Evolutionary conservation across 1,140 invertebrate species (phyloP), one percentile per base, ranked within the genome.

Genomic region (Eurytemora carolleeae): DNA sequence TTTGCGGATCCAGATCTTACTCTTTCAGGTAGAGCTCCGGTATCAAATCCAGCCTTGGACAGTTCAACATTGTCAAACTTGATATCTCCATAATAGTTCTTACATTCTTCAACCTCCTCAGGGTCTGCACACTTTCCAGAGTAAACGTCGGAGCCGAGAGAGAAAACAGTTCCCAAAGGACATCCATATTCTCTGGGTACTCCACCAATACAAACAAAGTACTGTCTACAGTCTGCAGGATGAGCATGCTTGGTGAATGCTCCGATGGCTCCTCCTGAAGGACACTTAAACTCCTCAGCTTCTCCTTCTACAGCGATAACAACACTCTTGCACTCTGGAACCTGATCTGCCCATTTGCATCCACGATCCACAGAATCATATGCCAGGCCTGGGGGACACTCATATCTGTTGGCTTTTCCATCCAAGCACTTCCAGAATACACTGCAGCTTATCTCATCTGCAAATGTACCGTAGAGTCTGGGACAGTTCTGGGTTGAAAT

Each of bases 371-470:
- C 86, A 63, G 86, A 80, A 76, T 93, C 88, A 74, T 93, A 94
- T 65, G 89, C 89, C 3, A 94, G 75, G 68, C 90, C 90, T 66
- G 89, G 87, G 67, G 87, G 88, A 76, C 90, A 94, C 71, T 91
- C 86, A 71, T 93, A 94, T 66, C 85, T 81, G 67, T 85, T 89
- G 7, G 87, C 82, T 72, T 92, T 88, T 44, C 89, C 90, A 73
- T 90, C 90, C 87, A 89, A 92, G 74, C 90, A 94, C 72, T 89
- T 91, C 85, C 87, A 93, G 82, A 93, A 94, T 1, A 86, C 84
- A 71, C 89, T 85, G 72, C 89, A 92, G 72, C 91, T 88, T 64
- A 77, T 74, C 20, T 84, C 83, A 70, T 93, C 88, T 61, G 87
- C 71, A 79, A 93, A 93, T 73, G 93, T 91, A 69, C 90, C 90